phyloP scores from a whole-genome alignment of 2,797 vertebrate species.

The Sebastes umbrosus region DNA sequence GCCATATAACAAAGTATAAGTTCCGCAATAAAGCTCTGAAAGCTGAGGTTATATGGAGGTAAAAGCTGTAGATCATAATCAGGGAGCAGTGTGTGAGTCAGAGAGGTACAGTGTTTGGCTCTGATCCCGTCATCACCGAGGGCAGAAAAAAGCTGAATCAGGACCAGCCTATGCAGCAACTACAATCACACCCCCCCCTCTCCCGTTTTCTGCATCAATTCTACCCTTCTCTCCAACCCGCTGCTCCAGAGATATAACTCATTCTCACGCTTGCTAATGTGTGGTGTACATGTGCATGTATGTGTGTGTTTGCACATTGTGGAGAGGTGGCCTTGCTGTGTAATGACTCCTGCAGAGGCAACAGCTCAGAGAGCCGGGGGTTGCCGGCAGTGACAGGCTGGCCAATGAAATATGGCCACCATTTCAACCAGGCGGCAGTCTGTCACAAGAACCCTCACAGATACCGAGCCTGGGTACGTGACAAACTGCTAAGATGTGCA shows the following conservation, averaged over 20 bases:
- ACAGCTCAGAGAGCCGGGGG: constrained; percentile 5
- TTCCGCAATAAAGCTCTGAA: background rate
- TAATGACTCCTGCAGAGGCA: constrained; percentile 63
- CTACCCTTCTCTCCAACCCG: background rate
- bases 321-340: constrained; percentile 43
- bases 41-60: constrained; percentile 1
- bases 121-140: constrained; percentile 12
- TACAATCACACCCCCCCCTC: constrained; percentile 13
- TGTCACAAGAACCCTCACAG: constrained; percentile 34
- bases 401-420: constrained; percentile 61
- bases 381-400: constrained; percentile 38
- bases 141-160: constrained; percentile 61
- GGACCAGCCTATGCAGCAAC: constrained; percentile 49
- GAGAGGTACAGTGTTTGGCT: background rate
- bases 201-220: background rate
- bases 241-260: constrained; percentile 47
- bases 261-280: constrained; percentile 32
- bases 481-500: background rate
- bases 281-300: constrained; percentile 22
- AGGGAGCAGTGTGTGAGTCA: constrained; percentile 7
- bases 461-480: background rate
- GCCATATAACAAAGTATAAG: background rate
- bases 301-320: constrained; percentile 14
- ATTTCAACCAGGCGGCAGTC: constrained; percentile 45
- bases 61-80: constrained; percentile 3